Conservation (phyloP, 2,797 vertebrate genomes). For the Eospalax fontanierii region DNA sequence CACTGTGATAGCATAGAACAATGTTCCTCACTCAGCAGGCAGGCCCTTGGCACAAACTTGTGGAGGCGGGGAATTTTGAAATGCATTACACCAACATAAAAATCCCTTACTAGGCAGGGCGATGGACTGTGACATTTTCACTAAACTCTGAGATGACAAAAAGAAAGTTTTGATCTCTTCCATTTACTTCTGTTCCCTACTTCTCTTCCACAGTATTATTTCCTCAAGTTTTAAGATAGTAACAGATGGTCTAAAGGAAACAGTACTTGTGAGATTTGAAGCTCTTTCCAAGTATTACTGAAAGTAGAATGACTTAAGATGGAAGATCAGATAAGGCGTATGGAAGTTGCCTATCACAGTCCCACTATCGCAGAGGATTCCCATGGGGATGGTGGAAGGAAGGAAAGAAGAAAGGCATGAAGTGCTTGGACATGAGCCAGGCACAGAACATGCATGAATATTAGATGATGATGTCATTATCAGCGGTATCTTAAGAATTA, state of each 20-base stretch:
- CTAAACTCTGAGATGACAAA: background rate
- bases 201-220: background rate
- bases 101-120: background rate
- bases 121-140: background rate
- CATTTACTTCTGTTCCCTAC: background rate
- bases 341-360: background rate
- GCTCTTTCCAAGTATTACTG: background rate
- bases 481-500: background rate
- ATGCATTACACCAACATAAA: background rate
- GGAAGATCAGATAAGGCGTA: background rate
- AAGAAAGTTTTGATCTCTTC: background rate
- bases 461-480: background rate
- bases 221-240: conserved; percentile 28
- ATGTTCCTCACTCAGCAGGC: background rate
- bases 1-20: background rate
- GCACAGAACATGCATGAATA: background rate
- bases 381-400: background rate
- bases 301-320: background rate
- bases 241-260: conserved; percentile 37
- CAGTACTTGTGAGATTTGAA: background rate
- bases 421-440: background rate
- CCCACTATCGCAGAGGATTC: background rate
- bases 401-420: background rate
- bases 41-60: background rate
- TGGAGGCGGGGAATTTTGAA: background rate